Evolutionary conservation across 2,888 invertebrate genomes (phyloP).

Genomic region (Arrhopalites spinosus): DNA sequence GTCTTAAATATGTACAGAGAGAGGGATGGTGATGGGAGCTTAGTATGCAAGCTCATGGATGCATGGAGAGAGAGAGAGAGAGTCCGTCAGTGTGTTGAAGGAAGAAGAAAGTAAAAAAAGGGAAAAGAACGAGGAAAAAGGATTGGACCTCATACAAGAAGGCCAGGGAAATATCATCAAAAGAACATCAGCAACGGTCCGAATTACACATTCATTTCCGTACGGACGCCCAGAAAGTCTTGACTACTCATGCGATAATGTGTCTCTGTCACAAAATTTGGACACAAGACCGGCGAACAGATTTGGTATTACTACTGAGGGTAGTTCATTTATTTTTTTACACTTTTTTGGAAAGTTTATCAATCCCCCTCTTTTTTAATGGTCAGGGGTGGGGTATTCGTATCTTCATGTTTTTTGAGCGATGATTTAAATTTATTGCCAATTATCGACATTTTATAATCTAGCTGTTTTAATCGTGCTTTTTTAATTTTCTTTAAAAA

Average conservation of each 20-base stretch:
- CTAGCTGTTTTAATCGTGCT: no score
- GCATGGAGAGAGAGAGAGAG: constrained; percentile 21
- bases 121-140: constrained; percentile 8
- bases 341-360: no score
- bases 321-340: no score
- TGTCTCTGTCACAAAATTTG: constrained; percentile 55
- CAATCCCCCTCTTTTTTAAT: no score
- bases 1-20: constrained; percentile 3
- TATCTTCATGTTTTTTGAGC: no score
- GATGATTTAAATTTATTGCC: no score
- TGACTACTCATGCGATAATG: constrained; percentile 47
- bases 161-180: constrained; percentile 46
- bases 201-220: constrained; percentile 54
- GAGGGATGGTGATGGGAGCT: not conserved
- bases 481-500: no score
- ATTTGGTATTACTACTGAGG: constrained; percentile 31
- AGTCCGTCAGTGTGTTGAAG: not conserved
- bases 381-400: no score
- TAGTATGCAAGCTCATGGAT: constrained; percentile 35
- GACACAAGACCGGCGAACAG: constrained; percentile 30
- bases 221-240: constrained; percentile 44
- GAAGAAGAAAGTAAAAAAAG: not conserved
- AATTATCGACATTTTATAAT: no score
- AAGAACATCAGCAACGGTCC: constrained; percentile 34
- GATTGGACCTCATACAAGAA: constrained; percentile 36